Conservation (phyloP, 2,113 vertebrate genomes). For the Gorsachius goisagi region DNA sequence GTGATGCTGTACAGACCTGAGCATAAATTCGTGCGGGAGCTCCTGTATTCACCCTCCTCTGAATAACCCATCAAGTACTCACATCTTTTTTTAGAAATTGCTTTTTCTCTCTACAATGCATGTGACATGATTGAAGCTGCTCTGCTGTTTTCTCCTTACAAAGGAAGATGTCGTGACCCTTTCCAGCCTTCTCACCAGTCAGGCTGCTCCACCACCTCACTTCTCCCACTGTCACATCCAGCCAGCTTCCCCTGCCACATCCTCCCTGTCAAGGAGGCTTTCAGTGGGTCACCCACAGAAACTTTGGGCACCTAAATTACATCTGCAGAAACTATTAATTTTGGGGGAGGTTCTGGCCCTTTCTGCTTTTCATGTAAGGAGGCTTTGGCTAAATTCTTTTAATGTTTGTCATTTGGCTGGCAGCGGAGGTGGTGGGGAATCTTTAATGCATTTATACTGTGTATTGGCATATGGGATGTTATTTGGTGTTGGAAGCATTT, state of each 20-base stretch:
- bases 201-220: not conserved
- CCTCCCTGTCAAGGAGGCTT: not conserved
- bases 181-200: not conserved
- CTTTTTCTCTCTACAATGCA: not conserved
- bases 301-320: not conserved
- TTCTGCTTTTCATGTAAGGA: not conserved
- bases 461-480: not conserved
- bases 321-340: not conserved
- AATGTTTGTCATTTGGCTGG: not conserved
- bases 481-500: not conserved
- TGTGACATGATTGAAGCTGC: not conserved
- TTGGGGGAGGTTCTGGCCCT: not conserved
- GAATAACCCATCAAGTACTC: not conserved
- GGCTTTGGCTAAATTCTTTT: not conserved
- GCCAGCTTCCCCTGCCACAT: accelerated
- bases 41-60: not conserved
- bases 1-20: not conserved
- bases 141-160: not conserved
- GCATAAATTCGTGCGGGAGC: not conserved
- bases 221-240: not conserved
- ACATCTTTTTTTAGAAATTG: conserved; percentile 11
- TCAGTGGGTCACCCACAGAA: not conserved
- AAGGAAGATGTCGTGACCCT: not conserved
- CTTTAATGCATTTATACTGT: not conserved
- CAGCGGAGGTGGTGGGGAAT: not conserved